These are phyloP conservation scores for Haliclona indistincta DNA, from an alignment of 37 sponge, comb jelly and placozoan species.

Conservation along the genomic window DNA sequence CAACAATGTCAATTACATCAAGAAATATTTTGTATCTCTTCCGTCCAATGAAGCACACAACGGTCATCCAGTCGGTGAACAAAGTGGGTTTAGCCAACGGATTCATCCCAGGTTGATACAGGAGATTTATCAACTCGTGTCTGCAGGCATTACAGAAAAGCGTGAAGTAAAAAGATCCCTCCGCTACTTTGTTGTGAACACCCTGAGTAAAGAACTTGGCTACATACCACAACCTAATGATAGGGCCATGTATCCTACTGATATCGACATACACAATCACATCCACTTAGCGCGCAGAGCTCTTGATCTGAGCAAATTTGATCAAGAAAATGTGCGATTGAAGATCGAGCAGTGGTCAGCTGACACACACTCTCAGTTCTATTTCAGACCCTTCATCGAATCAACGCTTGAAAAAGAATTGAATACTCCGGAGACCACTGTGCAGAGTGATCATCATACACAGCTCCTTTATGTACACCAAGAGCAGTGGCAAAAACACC, in stretches of 20 bases:
- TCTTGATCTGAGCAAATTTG: constrained; percentile 1
- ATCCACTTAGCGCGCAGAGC: background rate
- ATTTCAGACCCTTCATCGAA: constrained; percentile 7
- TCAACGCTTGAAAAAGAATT: no score
- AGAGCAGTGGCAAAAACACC: constrained; percentile 33
- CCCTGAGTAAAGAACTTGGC: background rate
- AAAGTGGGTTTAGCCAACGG: constrained; percentile 21
- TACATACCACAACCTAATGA: background rate
- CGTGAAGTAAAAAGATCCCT: no score
- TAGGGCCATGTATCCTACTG: constrained; percentile 11
- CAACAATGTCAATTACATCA: background rate
- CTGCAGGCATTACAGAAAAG: no score
- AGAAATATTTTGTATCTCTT: constrained; percentile 6
- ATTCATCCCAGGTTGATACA: constrained; percentile 1
- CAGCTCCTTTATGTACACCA: constrained; percentile 27
- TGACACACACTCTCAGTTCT: background rate
- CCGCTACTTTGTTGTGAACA: background rate
- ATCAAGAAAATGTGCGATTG: constrained; percentile 7
- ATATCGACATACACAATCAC: background rate
- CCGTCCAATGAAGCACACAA: constrained; percentile 32
- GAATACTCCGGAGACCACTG: no score
- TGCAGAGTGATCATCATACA: no score
- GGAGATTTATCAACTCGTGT: background rate
- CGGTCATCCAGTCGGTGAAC: constrained; percentile 7
- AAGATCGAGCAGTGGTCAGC: background rate